These are phyloP conservation scores for Pristiophorus japonicus DNA, from an alignment of 2,113 vertebrate species.

Conservation along the genomic window DNA sequence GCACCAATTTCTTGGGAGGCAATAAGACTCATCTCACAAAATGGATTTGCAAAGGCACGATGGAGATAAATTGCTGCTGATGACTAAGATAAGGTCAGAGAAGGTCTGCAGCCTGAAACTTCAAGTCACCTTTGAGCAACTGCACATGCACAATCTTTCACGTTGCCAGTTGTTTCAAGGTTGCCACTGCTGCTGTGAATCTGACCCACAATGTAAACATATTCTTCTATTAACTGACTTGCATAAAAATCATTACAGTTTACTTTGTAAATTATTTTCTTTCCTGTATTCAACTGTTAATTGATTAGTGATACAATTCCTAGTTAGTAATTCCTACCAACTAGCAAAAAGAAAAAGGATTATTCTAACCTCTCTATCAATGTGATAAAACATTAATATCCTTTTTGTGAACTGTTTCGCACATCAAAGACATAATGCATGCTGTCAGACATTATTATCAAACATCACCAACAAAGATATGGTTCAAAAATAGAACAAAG, in stretches of 20 bases:
- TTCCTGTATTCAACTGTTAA: neutral
- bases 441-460: conserved; percentile 14
- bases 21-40: neutral
- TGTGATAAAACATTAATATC: neutral
- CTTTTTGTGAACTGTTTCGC: neutral
- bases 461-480: neutral
- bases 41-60: neutral
- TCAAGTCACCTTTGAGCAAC: neutral
- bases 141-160: neutral
- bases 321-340: neutral
- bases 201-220: neutral
- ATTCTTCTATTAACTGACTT: neutral
- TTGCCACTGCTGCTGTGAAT: neutral
- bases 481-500: conserved; percentile 9
- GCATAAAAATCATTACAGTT: neutral
- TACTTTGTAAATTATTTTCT: neutral
- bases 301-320: neutral
- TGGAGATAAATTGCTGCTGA: neutral
- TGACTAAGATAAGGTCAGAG: neutral
- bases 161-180: neutral
- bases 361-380: neutral
- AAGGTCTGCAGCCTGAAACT: neutral
- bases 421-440: neutral
- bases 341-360: neutral
- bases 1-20: neutral